A percentile compares a stretch with the other conserved stretches of the same genome.
phyloP scores from a whole-genome alignment of 1,140 invertebrate genomes.

The Pachyrhynchus sulphureomaculatus region DNA sequence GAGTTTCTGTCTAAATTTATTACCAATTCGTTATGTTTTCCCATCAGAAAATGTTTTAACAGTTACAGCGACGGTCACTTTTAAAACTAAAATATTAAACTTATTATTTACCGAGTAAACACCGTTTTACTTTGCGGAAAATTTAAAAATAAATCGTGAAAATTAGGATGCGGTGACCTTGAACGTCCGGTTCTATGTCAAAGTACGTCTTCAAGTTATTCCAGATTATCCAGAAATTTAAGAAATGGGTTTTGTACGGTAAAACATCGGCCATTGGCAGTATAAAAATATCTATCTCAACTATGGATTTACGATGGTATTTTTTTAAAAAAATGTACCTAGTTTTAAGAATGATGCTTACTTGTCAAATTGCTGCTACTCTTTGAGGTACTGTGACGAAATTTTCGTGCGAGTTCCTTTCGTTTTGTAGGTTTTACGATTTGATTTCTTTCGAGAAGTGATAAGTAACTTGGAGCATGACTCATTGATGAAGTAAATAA shows the following conservation, averaged over 20 bases:
- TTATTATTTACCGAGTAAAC: slow-evolving; percentile 25
- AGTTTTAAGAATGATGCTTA: no score
- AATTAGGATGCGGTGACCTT: slow-evolving; percentile 8
- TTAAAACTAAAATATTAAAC: slow-evolving; percentile 27
- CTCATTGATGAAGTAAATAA: no score
- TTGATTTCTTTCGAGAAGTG: no score
- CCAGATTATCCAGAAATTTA: neutral
- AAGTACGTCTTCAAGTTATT: neutral
- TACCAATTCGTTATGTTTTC: slow-evolving; percentile 69
- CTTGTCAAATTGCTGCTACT: no score
- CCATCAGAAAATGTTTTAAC: slow-evolving; percentile 41
- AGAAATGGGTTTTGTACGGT: neutral
- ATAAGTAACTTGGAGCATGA: no score
- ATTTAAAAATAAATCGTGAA: slow-evolving; percentile 28
- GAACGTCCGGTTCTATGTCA: neutral
- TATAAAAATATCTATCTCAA: no score
- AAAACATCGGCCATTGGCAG: no score
- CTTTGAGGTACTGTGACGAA: no score
- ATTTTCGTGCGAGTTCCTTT: no score
- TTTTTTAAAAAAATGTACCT: no score
- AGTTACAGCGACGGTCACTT: slow-evolving; percentile 22
- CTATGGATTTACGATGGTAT: no score
- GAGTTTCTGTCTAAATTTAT: slow-evolving; percentile 75
- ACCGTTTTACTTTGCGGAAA: slow-evolving; percentile 9
- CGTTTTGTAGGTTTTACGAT: no score